phyloP scores from a whole-genome alignment of 2,888 invertebrate species.

The Drosophila maculinotata region DNA sequence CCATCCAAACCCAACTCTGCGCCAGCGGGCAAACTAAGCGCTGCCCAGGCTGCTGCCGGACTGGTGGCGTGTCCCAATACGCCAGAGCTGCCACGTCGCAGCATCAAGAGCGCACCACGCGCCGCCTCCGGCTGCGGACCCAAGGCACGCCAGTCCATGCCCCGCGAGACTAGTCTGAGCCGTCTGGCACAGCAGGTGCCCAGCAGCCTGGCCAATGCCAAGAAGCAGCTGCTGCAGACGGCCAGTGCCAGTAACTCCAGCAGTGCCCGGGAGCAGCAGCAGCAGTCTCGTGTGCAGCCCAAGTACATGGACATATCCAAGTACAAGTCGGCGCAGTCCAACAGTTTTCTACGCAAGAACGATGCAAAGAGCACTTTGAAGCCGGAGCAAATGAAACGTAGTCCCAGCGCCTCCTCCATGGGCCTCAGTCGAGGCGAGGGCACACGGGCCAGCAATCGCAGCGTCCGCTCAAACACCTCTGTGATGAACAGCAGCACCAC shows the following conservation, averaged over 20 bases:
- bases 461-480: slow-evolving; percentile 82
- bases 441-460: slow-evolving; percentile 83
- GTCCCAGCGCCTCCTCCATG: slow-evolving; percentile 84
- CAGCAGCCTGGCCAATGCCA: slow-evolving; percentile 84
- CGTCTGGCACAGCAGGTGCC: slow-evolving; percentile 84
- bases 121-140: slow-evolving; percentile 50
- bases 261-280: slow-evolving; percentile 45
- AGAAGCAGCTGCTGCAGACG: slow-evolving; percentile 84
- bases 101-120: slow-evolving; percentile 78
- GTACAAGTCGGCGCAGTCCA: slow-evolving; percentile 86
- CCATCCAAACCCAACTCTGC: slow-evolving; percentile 83
- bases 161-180: slow-evolving; percentile 84
- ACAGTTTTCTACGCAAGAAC: slow-evolving; percentile 86
- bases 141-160: slow-evolving; percentile 84
- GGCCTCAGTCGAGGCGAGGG: slow-evolving; percentile 82
- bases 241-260: slow-evolving; percentile 65
- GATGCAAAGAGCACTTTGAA: slow-evolving; percentile 86
- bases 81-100: slow-evolving; percentile 86
- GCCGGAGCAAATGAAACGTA: slow-evolving; percentile 82
- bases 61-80: slow-evolving; percentile 86
- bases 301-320: slow-evolving; percentile 88
- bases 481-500: slow-evolving; percentile 80
- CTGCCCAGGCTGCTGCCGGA: slow-evolving; percentile 68
- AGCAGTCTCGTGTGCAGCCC: slow-evolving; percentile 82
- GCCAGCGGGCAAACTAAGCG: slow-evolving; percentile 64